Evolutionary conservation across 2,888 invertebrate species (phyloP).

Genomic region (Caenorhabditis becei): DNA sequence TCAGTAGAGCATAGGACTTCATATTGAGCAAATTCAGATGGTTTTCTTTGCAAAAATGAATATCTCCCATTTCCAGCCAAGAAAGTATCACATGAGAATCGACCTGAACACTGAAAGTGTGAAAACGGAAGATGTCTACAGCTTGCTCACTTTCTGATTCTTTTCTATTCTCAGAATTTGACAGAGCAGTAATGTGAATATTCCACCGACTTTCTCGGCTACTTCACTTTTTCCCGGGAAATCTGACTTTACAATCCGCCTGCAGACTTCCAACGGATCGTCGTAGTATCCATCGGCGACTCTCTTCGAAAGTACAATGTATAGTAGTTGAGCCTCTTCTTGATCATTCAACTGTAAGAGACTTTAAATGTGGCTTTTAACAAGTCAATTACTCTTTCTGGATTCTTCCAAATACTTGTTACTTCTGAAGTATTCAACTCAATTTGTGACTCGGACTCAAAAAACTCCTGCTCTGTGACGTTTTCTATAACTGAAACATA

Average conservation of each 20-base stretch:
- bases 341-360: constrained; percentile 5
- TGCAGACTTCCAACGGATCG: not conserved
- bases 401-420: constrained; percentile 29
- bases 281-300: constrained; percentile 14
- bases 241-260: constrained; percentile 12
- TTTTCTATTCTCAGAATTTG: constrained; percentile 24
- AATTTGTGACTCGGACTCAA: not conserved
- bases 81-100: constrained; percentile 28
- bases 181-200: constrained; percentile 17
- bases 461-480: not conserved
- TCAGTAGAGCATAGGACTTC: constrained; percentile 25
- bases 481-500: not conserved
- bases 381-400: constrained; percentile 44
- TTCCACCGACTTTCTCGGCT: not conserved
- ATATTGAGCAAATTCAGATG: not conserved
- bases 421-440: not conserved
- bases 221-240: not conserved
- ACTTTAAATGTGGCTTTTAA: no score
- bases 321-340: not conserved
- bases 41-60: not conserved
- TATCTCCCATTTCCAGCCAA: constrained; percentile 32
- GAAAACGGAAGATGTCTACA: no score
- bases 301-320: constrained; percentile 1
- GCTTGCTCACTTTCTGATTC: constrained; percentile 16
- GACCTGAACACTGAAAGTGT: no score